Conservation (phyloP, 2,888 invertebrate species). For the Rhagium mordax region DNA sequence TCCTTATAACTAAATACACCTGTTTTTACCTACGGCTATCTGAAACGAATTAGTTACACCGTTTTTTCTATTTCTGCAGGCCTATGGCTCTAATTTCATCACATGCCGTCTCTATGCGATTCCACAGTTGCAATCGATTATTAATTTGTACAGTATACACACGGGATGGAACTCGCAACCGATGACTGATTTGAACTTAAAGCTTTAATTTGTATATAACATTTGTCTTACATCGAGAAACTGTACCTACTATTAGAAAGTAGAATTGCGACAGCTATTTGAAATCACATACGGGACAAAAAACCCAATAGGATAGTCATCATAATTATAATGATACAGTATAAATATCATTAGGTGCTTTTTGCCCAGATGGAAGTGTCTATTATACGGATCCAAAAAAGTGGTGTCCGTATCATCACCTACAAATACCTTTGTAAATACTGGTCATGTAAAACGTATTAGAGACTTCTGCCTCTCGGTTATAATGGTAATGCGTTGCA, state of each 20-base stretch:
- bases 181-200: no score
- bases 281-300: neutral
- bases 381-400: neutral
- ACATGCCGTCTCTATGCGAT: no score
- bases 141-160: no score
- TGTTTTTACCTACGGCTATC: no score
- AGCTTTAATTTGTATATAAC: no score
- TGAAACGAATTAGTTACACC: no score
- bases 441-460: neutral
- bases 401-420: neutral
- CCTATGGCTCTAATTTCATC: no score
- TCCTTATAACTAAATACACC: no score
- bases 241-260: neutral
- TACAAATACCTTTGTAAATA: neutral
- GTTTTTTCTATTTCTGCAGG: no score
- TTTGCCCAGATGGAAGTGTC: neutral
- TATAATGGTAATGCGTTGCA: neutral
- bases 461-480: neutral
- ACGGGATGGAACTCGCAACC: no score
- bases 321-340: neutral
- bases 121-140: no score
- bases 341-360: neutral
- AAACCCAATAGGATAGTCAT: neutral
- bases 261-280: neutral
- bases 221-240: neutral